These are phyloP conservation scores for Deladenus siricidicola DNA, from an alignment of 2,888 invertebrate genomes.

Conservation along the genomic window DNA sequence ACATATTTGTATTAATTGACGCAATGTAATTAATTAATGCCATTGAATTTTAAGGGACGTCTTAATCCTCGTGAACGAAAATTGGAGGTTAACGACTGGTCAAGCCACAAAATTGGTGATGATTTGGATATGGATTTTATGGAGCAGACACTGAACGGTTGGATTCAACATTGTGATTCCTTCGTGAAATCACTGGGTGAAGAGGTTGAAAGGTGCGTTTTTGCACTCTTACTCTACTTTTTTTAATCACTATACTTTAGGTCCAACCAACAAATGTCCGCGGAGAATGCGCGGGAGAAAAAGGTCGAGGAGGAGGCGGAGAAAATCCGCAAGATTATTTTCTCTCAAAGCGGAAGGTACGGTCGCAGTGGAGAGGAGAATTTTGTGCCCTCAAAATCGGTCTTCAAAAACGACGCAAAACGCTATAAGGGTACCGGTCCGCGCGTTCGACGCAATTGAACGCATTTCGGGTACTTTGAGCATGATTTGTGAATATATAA, in stretches of 20 bases:
- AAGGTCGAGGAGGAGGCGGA: constrained; percentile 12
- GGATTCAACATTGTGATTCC: constrained; percentile 10
- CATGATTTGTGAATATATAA: no score
- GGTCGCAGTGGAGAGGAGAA: no score
- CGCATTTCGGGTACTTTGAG: no score
- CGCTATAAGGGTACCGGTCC: background rate
- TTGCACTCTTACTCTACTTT: background rate
- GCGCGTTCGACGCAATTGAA: no score
- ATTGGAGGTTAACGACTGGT: constrained; percentile 13
- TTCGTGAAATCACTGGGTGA: constrained; percentile 7
- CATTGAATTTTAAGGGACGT: constrained; percentile 9
- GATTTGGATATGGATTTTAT: constrained; percentile 14
- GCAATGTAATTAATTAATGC: no score
- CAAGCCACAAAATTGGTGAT: background rate
- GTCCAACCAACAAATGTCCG: constrained; percentile 7
- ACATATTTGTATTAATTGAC: no score
- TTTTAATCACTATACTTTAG: constrained; percentile 4
- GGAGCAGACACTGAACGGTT: constrained; percentile 9
- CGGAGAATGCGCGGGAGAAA: constrained; percentile 2
- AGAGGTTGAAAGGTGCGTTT: constrained; percentile 7
- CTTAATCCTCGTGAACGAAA: constrained; percentile 12
- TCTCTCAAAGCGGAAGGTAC: no score
- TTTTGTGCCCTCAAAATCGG: no score
- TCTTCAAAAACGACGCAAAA: background rate
- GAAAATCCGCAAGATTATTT: constrained; percentile 8